Evolutionary conservation across 2,797 vertebrate genomes (phyloP), one percentile per base, ranked within the genome.

Genomic region (Kryptopterus vitreolus): DNA sequence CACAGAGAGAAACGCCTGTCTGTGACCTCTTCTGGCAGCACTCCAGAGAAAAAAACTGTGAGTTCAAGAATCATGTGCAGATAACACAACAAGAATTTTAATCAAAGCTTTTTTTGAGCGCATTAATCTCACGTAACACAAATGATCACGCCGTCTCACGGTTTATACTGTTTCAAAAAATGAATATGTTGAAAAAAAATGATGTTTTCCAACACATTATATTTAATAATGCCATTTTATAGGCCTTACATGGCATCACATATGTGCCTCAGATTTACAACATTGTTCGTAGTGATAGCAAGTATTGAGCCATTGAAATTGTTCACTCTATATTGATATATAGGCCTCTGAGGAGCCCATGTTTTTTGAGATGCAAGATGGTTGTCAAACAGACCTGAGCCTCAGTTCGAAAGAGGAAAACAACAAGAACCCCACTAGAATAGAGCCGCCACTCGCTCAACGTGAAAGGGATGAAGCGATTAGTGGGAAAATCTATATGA

Each of bases 271-370:
- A 71, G 31, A 55, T 62, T 66, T 63, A 75, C 38, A 58, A 2
- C 35, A 62, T 53, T 78, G 59, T 65, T 70, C 58, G 58, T 68
- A 71, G 15, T 82, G 24, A 78, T 66, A 63, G 77, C 72, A 46
- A 58, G 31, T 78, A 15, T 82, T 73, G 90, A 93, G 92, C 93
- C 92, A 95, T 94, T 95, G 90, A 95, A 94, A 95, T 89, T 96
- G 94, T 96, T 94, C 95, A 96, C 95, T 99, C 94, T 95, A 95
- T 94, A 96, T 98, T 95, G 95, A 95, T 95, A 95, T 94, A 76
- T 95, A 98, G 98, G 97, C 95, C 85, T 95, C 95, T 89, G 93
- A 93, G 94, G 96, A 96, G 88, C 96, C 94, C 95, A 95, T 96
- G 93, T 94, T 97, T 94, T 94, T 96, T 97, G 96, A 96, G 91